phyloP scores from a whole-genome alignment of 1,140 invertebrate genomes.

The Cephus cinctus region DNA sequence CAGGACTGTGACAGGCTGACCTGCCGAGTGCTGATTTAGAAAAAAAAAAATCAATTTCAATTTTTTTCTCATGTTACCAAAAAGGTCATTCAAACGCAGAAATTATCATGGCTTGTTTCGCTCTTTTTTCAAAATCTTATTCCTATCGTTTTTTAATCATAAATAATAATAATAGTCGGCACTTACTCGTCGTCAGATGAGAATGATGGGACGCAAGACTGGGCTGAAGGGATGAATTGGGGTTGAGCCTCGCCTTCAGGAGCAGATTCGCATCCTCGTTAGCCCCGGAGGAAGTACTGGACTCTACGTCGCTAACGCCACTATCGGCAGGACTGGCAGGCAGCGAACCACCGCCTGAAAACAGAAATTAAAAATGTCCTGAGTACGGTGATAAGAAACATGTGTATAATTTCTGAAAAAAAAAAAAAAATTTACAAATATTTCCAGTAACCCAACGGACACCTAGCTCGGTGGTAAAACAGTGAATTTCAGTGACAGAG shows the following conservation, averaged over 20 bases:
- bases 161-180: not conserved
- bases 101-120: too few relatives aligned
- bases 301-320: constrained; percentile 95
- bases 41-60: constrained; percentile 12
- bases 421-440: too few relatives aligned
- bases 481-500: too few relatives aligned
- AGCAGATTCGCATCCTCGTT: constrained; percentile 82
- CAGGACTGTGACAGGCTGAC: constrained; percentile 59
- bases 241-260: constrained; percentile 76
- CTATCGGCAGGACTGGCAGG: constrained; percentile 96
- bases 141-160: too few relatives aligned
- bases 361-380: constrained; percentile 11
- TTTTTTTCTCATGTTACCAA: not conserved
- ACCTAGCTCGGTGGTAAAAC: constrained; percentile 11
- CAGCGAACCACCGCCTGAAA: constrained; percentile 72
- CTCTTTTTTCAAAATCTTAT: too few relatives aligned
- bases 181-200: constrained; percentile 52
- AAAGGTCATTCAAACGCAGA: constrained; percentile 13
- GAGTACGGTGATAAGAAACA: not conserved
- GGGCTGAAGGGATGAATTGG: constrained; percentile 52
- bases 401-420: too few relatives aligned
- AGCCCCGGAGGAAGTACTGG: constrained; percentile 82
- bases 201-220: constrained; percentile 51
- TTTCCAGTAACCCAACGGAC: too few relatives aligned
- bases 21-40: constrained; percentile 50